Evolutionary conservation across 2,888 invertebrate species (phyloP).

Genomic region (Teleogryllus oceanicus): DNA sequence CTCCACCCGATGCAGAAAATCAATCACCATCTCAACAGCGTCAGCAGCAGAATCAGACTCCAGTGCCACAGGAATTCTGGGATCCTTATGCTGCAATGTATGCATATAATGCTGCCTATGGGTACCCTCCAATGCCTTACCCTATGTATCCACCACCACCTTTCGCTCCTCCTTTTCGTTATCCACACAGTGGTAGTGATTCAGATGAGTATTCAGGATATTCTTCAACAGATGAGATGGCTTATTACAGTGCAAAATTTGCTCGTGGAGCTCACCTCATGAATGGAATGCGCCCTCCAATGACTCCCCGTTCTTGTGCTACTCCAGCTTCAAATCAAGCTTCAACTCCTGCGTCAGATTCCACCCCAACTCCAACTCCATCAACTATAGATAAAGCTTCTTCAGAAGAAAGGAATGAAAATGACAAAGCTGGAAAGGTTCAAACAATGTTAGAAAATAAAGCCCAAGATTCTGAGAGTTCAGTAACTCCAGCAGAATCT

Average conservation of each 20-base stretch:
- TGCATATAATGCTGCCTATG: slow-evolving; percentile 41
- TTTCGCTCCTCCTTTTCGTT: slow-evolving; percentile 39
- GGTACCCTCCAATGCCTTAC: slow-evolving; percentile 35
- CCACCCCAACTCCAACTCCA: slow-evolving; percentile 26
- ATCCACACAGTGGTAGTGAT: slow-evolving; percentile 35
- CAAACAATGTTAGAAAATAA: slow-evolving; percentile 35
- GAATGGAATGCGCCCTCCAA: slow-evolving; percentile 27
- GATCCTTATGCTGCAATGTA: slow-evolving; percentile 42
- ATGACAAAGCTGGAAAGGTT: slow-evolving; percentile 30
- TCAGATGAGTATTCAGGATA: slow-evolving; percentile 44
- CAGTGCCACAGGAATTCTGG: slow-evolving; percentile 37
- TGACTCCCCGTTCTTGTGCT: background rate
- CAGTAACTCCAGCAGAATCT: background rate
- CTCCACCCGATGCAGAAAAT: slow-evolving; percentile 29
- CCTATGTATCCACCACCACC: slow-evolving; percentile 39
- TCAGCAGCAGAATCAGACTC: slow-evolving; percentile 38
- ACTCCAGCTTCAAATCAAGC: slow-evolving; percentile 19
- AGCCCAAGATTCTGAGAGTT: background rate
- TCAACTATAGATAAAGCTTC: slow-evolving; percentile 23
- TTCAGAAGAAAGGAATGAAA: slow-evolving; percentile 32
- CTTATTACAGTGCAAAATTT: slow-evolving; percentile 41
- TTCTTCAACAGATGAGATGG: slow-evolving; percentile 50
- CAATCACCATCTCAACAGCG: slow-evolving; percentile 33
- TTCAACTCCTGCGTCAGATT: slow-evolving; percentile 26
- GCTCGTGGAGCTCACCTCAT: slow-evolving; percentile 22